phyloP scores from a whole-genome alignment of 2,888 invertebrate species.

The Tinea pellionella region DNA sequence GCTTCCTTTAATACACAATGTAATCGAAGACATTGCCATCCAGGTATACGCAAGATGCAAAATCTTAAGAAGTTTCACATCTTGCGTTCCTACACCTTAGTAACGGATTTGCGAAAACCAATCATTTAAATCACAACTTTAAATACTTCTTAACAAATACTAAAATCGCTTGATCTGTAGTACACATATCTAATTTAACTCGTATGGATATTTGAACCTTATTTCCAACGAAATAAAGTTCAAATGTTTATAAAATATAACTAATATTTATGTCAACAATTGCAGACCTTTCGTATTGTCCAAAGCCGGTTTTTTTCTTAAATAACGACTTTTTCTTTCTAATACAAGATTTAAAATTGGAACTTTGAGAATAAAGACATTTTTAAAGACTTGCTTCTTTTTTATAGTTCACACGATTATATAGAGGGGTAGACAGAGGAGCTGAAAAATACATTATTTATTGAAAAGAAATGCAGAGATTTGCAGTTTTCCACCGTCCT shows the following conservation, averaged over 20 bases:
- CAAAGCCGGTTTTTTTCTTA: not conserved
- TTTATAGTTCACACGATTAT: not conserved
- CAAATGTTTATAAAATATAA: not conserved
- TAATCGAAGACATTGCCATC: conserved; percentile 35
- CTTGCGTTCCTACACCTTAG: not conserved
- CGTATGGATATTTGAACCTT: not conserved
- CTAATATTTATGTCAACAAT: not conserved
- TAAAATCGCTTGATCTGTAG: too few species aligned
- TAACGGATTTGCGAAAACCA: not conserved
- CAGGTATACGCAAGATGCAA: conserved; percentile 62
- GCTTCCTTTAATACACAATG: conserved; percentile 28
- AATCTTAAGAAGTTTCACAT: conserved; percentile 44
- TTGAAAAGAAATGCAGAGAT: too few species aligned
- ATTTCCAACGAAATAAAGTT: not conserved
- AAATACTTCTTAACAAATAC: not conserved
- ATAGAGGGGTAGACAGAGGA: too few species aligned
- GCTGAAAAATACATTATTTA: too few species aligned
- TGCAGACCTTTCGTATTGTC: conserved; percentile 3
- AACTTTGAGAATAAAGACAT: not conserved
- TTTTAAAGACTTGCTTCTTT: not conserved
- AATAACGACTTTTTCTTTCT: conserved; percentile 2
- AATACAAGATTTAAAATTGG: conserved; percentile 1
- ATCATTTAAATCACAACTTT: not conserved
- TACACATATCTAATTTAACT: too few species aligned
- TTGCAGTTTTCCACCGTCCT: too few species aligned